Evolutionary conservation across 2,797 vertebrate species (phyloP), one percentile per base, ranked within the genome.

Genomic region (Decapterus maruadsi): DNA sequence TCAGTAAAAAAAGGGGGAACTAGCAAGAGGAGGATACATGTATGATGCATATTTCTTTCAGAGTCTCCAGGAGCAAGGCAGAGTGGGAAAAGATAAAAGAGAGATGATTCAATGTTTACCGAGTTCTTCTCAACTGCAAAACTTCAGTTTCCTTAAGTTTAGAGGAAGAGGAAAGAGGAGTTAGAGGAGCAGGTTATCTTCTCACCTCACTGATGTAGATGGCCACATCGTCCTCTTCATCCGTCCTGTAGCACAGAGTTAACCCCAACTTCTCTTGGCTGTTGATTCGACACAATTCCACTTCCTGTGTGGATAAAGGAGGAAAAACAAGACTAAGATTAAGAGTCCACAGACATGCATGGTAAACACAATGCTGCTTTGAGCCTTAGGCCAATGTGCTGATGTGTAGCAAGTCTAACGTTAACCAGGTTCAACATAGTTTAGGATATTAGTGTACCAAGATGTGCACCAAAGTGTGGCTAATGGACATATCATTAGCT

Each of bases 121-220:
- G 63, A 75, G 60, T 70, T 61, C 71, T 70, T 61, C 71, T 50
- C 6, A 0, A 66, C 20, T 8, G 6, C 13, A 68, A 77, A 71
- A 62, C 8, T 26, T 17, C 14, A 46, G 12, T 42, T 45, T 70
- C 43, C 14, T 58, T 3, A 57, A 72, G 73, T 42, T 26, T 53
- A 17, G 7, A 62, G 20, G 7, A 20, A 59, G 34, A 36, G 34
- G 34, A 36, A 36, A 36, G 34, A 36, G 34, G 34, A 1, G 7
- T 36, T 36, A 8, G 34, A 36, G 34, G 34, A 36, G 34, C 34
- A 36, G 1, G 40, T 42, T 42, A 11, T 56, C 6, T 26, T 50
- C 95, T 97, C 92, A 99, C 98, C 96, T 98, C 96, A 0, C 98
- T 98, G 90, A 99, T 96, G 83, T 98, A 99, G 90, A 99, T 99